These are phyloP conservation scores for Platycheirus rosarum DNA, from an alignment of 2,888 invertebrate species.

Conservation along the genomic window DNA sequence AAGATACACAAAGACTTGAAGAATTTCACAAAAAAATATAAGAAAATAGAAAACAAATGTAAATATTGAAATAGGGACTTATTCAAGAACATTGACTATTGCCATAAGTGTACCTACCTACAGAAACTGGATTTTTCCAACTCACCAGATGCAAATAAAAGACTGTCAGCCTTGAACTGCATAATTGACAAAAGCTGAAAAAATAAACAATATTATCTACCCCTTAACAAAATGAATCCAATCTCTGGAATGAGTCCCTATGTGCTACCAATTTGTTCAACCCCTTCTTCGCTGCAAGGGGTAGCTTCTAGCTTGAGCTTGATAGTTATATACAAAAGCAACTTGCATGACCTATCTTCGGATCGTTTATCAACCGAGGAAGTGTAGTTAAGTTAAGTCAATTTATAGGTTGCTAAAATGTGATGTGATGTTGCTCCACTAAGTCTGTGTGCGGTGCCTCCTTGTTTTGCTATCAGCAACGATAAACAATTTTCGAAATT, in stretches of 20 bases:
- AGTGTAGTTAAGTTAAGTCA: slow-evolving; percentile 26
- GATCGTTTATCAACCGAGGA: slow-evolving; percentile 58
- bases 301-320: background rate
- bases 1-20: slow-evolving; percentile 17
- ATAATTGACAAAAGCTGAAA: slow-evolving; percentile 1
- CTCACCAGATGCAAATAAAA: slow-evolving; percentile 25
- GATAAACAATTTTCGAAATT: slow-evolving; percentile 66
- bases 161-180: slow-evolving; percentile 52
- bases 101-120: slow-evolving; percentile 2
- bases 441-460: slow-evolving; percentile 31
- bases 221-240: slow-evolving; percentile 24
- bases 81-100: slow-evolving; percentile 26
- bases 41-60: background rate
- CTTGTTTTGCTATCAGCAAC: slow-evolving; percentile 52
- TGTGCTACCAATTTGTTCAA: slow-evolving; percentile 7
- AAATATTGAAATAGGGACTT: slow-evolving; percentile 32
- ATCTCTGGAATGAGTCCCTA: slow-evolving; percentile 11
- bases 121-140: slow-evolving; percentile 45
- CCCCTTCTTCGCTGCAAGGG: slow-evolving; percentile 5
- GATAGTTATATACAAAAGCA: slow-evolving; percentile 13
- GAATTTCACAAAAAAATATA: slow-evolving; percentile 4
- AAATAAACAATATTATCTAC: slow-evolving; percentile 23
- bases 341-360: slow-evolving; percentile 37
- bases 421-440: slow-evolving; percentile 5
- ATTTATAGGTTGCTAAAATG: slow-evolving; percentile 43